These are phyloP conservation scores for Philereme transversata DNA, from an alignment of 2,888 invertebrate genomes.

Conservation along the genomic window DNA sequence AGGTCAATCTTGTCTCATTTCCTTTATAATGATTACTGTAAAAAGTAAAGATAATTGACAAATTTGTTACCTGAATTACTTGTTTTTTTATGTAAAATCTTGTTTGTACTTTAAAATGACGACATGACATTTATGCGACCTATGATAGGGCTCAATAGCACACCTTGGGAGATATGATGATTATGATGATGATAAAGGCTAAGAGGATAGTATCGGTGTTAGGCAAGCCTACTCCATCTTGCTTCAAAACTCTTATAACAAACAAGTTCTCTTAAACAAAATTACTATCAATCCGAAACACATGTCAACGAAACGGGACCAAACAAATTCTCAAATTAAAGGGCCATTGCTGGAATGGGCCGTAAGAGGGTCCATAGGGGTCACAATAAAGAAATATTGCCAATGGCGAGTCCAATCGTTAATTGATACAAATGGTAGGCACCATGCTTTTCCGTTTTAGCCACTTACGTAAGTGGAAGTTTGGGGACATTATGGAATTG, in stretches of 20 bases:
- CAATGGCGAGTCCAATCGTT: slow-evolving; percentile 51
- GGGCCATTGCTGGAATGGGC: slow-evolving; percentile 34
- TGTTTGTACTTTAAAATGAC: too few species aligned
- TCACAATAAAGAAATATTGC: slow-evolving; percentile 69
- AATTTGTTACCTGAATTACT: too few species aligned
- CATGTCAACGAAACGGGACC: slow-evolving; percentile 13
- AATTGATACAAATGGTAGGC: slow-evolving; percentile 67
- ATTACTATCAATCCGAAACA: slow-evolving; percentile 12
- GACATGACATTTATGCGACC: too few species aligned
- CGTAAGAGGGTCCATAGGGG: slow-evolving; percentile 48
- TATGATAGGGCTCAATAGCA: too few species aligned
- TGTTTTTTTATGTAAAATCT: too few species aligned
- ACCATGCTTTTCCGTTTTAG: slow-evolving; percentile 35
- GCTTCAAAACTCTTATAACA: not conserved
- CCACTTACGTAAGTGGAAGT: slow-evolving; percentile 21
- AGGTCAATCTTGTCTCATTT: too few species aligned
- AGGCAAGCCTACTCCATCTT: too few species aligned
- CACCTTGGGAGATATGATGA: too few species aligned
- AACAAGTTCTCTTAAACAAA: not conserved
- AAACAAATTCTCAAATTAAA: slow-evolving; percentile 37
- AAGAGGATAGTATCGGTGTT: too few species aligned
- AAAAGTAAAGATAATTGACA: too few species aligned
- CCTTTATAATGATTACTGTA: too few species aligned
- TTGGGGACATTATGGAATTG: not conserved
- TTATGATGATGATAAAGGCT: too few species aligned